A percentile compares a stretch with the other conserved stretches of the same genome.
Evolutionary conservation across 35 echinoderm and acorn worm species (phyloP).

Genomic region (Lytechinus pictus): DNA sequence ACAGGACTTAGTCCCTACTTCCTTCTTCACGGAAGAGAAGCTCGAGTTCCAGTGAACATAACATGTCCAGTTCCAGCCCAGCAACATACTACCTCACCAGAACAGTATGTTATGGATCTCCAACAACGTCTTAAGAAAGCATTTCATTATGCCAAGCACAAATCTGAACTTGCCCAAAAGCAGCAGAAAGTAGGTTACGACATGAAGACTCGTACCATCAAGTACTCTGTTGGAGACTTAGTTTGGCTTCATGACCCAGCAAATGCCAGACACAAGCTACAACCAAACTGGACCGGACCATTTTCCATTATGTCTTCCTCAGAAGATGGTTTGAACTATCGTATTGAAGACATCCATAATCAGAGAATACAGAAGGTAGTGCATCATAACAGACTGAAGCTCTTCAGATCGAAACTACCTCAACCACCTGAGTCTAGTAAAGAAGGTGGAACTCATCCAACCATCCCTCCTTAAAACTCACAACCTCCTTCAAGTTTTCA

Average conservation of each 20-base stretch:
- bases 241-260: conserved; percentile 33
- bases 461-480: not conserved
- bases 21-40: conserved; percentile 11
- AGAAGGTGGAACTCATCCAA: not conserved
- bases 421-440: not conserved
- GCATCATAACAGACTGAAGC: conserved; percentile 35
- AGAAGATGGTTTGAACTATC: not conserved
- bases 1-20: conserved; percentile 34
- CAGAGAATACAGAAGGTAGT: not conserved
- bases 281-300: conserved; percentile 31
- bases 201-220: not conserved
- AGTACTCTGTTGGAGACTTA: not conserved
- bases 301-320: not conserved
- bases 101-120: not conserved
- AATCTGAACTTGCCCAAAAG: not conserved
- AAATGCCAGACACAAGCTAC: conserved; percentile 27
- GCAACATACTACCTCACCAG: not conserved
- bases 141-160: not conserved
- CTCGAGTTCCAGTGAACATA: conserved; percentile 7
- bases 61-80: conserved; percentile 15
- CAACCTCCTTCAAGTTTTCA: not conserved
- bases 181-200: conserved; percentile 3
- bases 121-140: conserved; percentile 17
- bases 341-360: conserved; percentile 11
- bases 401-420: not conserved